Evolutionary conservation across 2,797 vertebrate species (phyloP), one percentile per base, ranked within the genome.

Genomic region (Caiman crocodilus): DNA sequence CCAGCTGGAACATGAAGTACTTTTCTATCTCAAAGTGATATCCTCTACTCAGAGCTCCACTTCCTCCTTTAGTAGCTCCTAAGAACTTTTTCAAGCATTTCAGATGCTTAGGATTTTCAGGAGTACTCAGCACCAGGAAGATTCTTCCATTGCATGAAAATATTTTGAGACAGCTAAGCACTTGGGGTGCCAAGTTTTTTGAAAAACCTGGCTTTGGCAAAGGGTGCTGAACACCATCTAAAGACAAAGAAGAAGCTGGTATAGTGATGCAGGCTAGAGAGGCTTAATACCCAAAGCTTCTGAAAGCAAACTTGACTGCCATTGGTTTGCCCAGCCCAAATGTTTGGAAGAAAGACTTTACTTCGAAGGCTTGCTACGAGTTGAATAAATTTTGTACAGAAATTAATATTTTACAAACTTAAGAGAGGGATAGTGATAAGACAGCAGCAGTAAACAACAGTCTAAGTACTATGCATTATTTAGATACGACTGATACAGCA

Each of bases 221-320:
- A 15, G 69, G 69, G 23, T 50, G 32, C 35, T 73, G 35, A 25
- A 3, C 21, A 73, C 69, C 16, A 42, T 10, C 89, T 94, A 88
- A 90, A 91, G 93, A 96, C 92, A 94, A 92, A 91, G 94, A 93
- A 89, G 92, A 96, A 93, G 95, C 94, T 93, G 95, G 92, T 85
- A 73, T 60, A 85, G 67, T 71, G 78, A 88, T 58, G 10, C 84
- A 92, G 80, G 25, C 59, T 79, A 93, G 94, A 87, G 88, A 95
- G 92, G 91, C 88, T 55, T 88, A 96, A 91, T 84, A 96, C 21
- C 58, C 90, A 89, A 81, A 90, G 89, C 85, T 95, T 82, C 89
- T 82, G 69, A 93, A 91, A 96, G 78, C 69, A 73, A 15, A 73
- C 78, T 86, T 80, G 88, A 92, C 83, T 55, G 50, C 55, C 85